phyloP scores from a whole-genome alignment of 37 sponge, comb jelly and placozoan species.

The Lycopodina hypogea region DNA sequence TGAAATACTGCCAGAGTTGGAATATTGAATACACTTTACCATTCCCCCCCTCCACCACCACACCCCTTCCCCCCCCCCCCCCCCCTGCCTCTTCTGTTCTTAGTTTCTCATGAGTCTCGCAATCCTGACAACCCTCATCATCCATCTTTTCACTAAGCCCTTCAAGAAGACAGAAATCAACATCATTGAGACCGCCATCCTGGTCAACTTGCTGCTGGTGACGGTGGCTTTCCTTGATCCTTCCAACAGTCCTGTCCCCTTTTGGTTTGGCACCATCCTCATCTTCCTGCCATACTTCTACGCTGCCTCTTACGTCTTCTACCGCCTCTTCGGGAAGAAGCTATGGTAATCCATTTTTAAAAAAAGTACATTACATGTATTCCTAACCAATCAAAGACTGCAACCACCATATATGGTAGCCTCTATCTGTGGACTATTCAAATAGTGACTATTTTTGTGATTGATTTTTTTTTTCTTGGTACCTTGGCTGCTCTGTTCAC shows the following conservation, averaged over 20 bases:
- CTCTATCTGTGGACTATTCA: too few species aligned
- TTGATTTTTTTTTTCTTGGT: too few species aligned
- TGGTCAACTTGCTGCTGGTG: slow-evolving; percentile 59
- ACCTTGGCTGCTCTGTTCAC: too few species aligned
- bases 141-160: slow-evolving; percentile 70
- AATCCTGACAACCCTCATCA: slow-evolving; percentile 48
- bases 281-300: slow-evolving; percentile 67
- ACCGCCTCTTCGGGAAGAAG: not conserved
- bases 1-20: too few species aligned
- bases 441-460: too few species aligned
- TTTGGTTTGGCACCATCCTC: slow-evolving; percentile 33
- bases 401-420: too few species aligned
- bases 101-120: slow-evolving; percentile 65
- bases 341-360: slow-evolving; percentile 1
- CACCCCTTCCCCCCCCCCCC: not conserved
- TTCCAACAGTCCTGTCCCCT: slow-evolving; percentile 38
- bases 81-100: not conserved
- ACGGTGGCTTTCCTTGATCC: slow-evolving; percentile 66
- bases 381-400: too few species aligned
- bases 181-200: slow-evolving; percentile 61
- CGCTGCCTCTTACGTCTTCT: slow-evolving; percentile 18
- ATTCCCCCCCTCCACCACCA: not conserved
- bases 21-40: too few species aligned
- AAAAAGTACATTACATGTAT: too few species aligned
- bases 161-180: slow-evolving; percentile 59